phyloP scores from a whole-genome alignment of 2,113 vertebrate genomes.

The Andinoacara biseriatus region DNA sequence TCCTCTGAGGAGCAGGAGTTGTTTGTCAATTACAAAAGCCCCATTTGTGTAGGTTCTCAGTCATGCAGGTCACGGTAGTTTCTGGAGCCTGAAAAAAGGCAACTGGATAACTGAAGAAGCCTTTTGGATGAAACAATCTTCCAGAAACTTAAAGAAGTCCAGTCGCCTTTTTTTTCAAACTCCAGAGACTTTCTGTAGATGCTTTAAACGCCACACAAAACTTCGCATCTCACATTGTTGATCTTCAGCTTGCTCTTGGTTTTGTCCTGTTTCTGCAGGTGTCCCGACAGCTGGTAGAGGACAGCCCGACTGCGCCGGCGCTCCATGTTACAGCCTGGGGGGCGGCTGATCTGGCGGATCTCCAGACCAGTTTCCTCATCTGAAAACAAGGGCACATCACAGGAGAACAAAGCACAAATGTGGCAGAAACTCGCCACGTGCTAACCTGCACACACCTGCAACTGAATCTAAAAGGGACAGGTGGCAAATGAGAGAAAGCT shows the following conservation, averaged over 20 bases:
- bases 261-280: slow-evolving; percentile 87
- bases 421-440: neutral
- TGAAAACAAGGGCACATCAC: slow-evolving; percentile 18
- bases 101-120: too few species aligned
- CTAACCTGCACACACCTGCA: neutral
- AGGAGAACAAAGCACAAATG: neutral
- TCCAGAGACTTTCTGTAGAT: neutral
- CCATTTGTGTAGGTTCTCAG: too few species aligned
- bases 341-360: slow-evolving; percentile 76
- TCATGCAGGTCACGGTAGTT: too few species aligned
- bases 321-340: slow-evolving; percentile 78
- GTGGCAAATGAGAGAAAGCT: neutral
- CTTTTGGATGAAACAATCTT: too few species aligned
- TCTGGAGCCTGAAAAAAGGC: too few species aligned
- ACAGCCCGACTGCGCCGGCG: slow-evolving; percentile 83
- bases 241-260: slow-evolving; percentile 84
- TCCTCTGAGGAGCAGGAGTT: neutral
- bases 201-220: neutral
- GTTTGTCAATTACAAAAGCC: neutral
- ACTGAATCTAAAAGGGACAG: neutral
- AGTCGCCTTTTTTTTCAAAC: too few species aligned
- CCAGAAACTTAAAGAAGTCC: too few species aligned
- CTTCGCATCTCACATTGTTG: slow-evolving; percentile 78
- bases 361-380: slow-evolving; percentile 79
- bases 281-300: slow-evolving; percentile 85